A percentile compares a stretch with the other conserved stretches of the same genome.
phyloP scores from a whole-genome alignment of 2,888 invertebrate genomes.

The Acanthosepion pharaonis region DNA sequence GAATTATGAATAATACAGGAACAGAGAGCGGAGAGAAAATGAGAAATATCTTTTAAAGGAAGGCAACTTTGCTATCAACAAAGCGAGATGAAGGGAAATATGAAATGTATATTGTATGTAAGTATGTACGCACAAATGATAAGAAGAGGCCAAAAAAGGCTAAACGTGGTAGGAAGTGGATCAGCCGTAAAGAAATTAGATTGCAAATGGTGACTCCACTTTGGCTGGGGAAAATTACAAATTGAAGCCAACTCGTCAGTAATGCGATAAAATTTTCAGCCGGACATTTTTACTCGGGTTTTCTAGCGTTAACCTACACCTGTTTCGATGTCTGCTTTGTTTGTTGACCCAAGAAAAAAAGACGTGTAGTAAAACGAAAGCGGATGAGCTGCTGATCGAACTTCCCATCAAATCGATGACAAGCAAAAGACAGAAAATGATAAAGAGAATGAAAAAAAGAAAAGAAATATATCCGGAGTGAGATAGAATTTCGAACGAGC shows the following conservation, averaged over 20 bases:
- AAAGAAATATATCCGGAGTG: background rate
- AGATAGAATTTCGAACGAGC: background rate
- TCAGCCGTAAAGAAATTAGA: background rate
- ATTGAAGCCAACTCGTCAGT: background rate
- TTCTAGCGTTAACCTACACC: constrained; percentile 16
- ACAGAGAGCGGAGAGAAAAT: too few relatives aligned
- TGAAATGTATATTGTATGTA: too few relatives aligned
- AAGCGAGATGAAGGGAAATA: too few relatives aligned
- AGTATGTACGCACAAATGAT: too few relatives aligned
- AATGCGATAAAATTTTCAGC: background rate
- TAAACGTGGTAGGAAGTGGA: background rate
- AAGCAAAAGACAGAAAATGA: background rate
- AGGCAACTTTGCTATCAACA: too few relatives aligned
- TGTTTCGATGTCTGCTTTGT: background rate
- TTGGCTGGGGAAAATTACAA: background rate
- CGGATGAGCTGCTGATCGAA: background rate
- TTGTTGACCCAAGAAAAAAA: background rate
- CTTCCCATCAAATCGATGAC: background rate
- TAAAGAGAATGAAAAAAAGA: background rate
- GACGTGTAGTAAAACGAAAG: background rate
- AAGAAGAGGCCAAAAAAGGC: background rate
- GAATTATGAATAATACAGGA: too few relatives aligned
- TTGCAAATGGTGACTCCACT: background rate
- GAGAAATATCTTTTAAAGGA: too few relatives aligned
- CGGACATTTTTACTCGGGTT: background rate